Conservation (phyloP, 35 echinoderm and acorn worm genomes). For the Acanthaster planci region DNA sequence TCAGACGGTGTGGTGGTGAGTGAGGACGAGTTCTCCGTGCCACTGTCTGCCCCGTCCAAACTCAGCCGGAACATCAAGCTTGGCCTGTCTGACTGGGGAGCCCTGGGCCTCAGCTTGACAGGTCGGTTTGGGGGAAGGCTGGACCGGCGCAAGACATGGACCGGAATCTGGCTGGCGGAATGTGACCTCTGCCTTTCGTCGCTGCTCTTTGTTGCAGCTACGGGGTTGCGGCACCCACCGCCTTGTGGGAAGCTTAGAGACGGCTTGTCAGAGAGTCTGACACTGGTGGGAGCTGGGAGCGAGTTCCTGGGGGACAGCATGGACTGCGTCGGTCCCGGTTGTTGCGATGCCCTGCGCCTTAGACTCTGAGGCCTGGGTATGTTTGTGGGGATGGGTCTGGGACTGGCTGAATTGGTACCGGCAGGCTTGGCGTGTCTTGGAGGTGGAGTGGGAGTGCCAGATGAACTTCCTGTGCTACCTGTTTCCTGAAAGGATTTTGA, state of each 20-base stretch:
- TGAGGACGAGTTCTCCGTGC: not conserved
- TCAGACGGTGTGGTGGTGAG: not conserved
- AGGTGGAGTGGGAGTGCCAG: not conserved
- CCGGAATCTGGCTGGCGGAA: not conserved
- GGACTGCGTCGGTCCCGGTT: not conserved
- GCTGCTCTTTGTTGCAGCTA: not conserved
- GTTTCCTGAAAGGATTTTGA: not conserved
- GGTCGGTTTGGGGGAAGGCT: not conserved
- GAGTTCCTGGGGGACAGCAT: not conserved
- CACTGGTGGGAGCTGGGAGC: not conserved
- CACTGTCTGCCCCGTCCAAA: not conserved
- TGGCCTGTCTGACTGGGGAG: not conserved
- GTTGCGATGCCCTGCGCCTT: not conserved
- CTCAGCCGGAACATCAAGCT: not conserved
- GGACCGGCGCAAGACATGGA: not conserved
- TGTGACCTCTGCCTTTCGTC: not conserved
- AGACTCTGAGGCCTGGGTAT: not conserved
- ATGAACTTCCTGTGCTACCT: not conserved
- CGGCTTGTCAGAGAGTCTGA: not conserved
- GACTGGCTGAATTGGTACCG: not conserved
- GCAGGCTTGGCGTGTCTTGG: not conserved
- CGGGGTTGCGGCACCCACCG: not conserved
- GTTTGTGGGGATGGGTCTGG: not conserved
- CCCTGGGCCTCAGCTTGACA: not conserved
- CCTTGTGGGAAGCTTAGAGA: not conserved